Evolutionary conservation across 2,113 vertebrate genomes (phyloP).

Genomic region (Cairina moschata): DNA sequence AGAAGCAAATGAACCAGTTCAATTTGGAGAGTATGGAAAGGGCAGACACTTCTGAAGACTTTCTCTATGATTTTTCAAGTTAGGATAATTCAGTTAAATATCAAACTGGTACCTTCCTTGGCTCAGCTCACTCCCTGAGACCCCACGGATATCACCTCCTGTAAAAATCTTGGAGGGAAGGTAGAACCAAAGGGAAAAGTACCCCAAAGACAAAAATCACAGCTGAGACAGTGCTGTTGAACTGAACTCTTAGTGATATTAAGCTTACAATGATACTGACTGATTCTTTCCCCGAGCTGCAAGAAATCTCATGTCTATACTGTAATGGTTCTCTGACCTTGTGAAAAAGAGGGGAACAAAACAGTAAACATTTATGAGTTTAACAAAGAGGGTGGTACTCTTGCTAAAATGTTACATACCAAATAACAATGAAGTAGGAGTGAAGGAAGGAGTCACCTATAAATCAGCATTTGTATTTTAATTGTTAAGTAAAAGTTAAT

Average conservation of each 20-base stretch:
- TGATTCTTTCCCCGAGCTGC: slow-evolving; percentile 51
- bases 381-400: not conserved
- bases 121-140: not conserved
- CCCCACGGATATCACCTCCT: not conserved
- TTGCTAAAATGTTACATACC: not conserved
- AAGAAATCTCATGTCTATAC: not conserved
- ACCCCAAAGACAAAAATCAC: not conserved
- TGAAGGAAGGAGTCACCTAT: not conserved
- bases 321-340: rapidly evolving
- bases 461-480: not conserved
- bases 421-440: not conserved
- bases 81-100: not conserved
- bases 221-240: not conserved
- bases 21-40: not conserved
- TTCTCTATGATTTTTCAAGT: not conserved
- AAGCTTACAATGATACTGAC: not conserved
- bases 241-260: not conserved
- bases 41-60: not conserved
- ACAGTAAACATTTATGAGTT: not conserved
- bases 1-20: not conserved
- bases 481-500: not conserved
- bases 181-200: not conserved
- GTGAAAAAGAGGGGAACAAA: not conserved
- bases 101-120: not conserved
- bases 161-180: not conserved